Evolutionary conservation across 2,113 vertebrate species (phyloP).

Genomic region (Hypanus sabinus): DNA sequence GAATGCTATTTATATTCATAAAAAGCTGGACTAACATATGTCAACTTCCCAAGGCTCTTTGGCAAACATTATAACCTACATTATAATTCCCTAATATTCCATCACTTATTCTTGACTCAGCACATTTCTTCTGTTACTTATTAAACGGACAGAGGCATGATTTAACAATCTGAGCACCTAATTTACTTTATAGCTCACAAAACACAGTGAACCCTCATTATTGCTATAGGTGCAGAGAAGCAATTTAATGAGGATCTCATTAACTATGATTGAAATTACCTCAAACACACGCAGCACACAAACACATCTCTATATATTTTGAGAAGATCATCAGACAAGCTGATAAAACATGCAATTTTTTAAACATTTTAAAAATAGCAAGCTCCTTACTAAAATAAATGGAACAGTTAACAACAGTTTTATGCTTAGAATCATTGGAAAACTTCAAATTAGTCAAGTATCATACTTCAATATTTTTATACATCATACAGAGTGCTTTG

Average conservation of each 20-base stretch:
- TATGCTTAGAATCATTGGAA: background rate
- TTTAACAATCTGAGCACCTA: constrained; percentile 13
- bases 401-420: background rate
- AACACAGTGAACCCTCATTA: background rate
- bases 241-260: background rate
- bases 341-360: background rate
- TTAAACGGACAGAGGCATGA: background rate
- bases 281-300: background rate
- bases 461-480: background rate
- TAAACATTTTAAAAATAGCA: background rate
- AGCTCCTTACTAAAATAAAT: background rate
- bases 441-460: background rate
- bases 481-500: no score
- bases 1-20: constrained; percentile 26
- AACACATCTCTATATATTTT: background rate
- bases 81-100: constrained; percentile 13
- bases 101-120: background rate
- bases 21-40: background rate
- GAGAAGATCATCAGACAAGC: background rate
- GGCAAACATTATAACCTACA: constrained; percentile 4
- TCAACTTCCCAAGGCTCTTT: background rate
- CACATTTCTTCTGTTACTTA: constrained; percentile 9
- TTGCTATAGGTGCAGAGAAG: background rate
- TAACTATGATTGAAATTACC: background rate
- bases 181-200: constrained; percentile 15